Conservation (phyloP, 1,140 invertebrate genomes). For the Rhagoletis pomonella region DNA sequence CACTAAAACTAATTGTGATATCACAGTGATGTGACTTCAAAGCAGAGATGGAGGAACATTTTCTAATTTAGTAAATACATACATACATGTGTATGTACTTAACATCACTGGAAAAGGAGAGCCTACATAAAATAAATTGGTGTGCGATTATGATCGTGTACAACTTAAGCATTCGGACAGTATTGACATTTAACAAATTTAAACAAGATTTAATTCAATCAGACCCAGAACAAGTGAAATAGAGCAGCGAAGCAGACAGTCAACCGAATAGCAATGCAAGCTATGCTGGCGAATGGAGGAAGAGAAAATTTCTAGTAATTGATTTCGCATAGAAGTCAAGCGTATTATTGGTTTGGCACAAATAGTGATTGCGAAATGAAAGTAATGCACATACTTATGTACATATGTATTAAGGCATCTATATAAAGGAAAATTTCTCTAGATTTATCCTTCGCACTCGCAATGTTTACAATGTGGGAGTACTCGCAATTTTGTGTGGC, state of each 20-base stretch:
- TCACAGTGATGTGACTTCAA: no score
- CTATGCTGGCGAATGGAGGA: not conserved
- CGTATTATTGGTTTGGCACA: not conserved
- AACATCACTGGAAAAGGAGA: no score
- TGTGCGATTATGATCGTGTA: not conserved
- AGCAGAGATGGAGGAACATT: no score
- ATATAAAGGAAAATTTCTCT: not conserved
- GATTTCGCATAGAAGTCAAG: conserved; percentile 34
- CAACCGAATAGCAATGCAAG: not conserved
- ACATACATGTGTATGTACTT: no score
- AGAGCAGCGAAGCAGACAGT: not conserved
- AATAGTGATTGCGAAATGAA: not conserved
- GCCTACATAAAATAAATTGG: not conserved
- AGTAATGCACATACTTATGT: no score
- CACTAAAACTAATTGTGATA: no score
- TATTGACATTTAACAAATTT: conserved; percentile 23
- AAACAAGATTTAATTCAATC: conserved; percentile 4
- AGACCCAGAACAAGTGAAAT: not conserved
- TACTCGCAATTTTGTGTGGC: not conserved
- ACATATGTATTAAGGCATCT: no score
- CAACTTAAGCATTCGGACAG: not conserved
- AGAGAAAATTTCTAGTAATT: conserved; percentile 36
- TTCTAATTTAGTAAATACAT: no score
- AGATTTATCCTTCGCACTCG: not conserved
- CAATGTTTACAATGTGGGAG: not conserved